These are phyloP conservation scores for Pygoscelis adeliae DNA, from an alignment of 2,113 vertebrate genomes.

Conservation along the genomic window DNA sequence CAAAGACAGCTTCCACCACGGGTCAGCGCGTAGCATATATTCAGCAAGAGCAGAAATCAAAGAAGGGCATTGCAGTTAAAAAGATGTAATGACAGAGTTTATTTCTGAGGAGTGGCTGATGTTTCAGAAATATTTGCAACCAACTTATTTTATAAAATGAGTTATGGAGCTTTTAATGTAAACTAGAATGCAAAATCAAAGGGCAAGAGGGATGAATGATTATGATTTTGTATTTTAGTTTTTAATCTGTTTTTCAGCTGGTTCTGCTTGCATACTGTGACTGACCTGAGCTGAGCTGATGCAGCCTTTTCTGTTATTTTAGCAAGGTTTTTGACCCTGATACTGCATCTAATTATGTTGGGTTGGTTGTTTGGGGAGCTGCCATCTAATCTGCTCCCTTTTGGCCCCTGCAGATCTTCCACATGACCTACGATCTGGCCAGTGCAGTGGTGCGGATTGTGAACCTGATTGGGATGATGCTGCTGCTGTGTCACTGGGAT, in stretches of 20 bases:
- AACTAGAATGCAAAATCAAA: neutral
- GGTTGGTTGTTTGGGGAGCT: neutral
- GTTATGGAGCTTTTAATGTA: neutral
- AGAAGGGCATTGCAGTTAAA: constrained; percentile 3
- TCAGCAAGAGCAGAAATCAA: neutral
- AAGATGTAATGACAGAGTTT: neutral
- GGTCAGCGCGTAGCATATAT: neutral
- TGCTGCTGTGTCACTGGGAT: constrained; percentile 97
- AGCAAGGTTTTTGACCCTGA: neutral
- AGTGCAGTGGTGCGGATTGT: constrained; percentile 94
- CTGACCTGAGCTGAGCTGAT: neutral
- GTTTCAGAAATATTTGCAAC: neutral
- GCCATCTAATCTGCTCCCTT: neutral
- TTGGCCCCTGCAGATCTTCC: constrained; percentile 88
- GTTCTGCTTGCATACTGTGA: neutral
- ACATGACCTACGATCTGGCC: constrained; percentile 99
- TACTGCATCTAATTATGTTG: neutral
- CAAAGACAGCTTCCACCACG: neutral
- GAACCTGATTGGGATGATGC: constrained; percentile 98
- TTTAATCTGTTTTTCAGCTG: neutral
- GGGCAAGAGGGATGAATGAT: neutral
- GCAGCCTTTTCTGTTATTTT: neutral
- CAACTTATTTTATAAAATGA: neutral
- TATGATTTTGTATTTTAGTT: neutral
- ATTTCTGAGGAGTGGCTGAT: neutral